Conservation (phyloP, 2,113 vertebrate species). For the Colius striatus region DNA sequence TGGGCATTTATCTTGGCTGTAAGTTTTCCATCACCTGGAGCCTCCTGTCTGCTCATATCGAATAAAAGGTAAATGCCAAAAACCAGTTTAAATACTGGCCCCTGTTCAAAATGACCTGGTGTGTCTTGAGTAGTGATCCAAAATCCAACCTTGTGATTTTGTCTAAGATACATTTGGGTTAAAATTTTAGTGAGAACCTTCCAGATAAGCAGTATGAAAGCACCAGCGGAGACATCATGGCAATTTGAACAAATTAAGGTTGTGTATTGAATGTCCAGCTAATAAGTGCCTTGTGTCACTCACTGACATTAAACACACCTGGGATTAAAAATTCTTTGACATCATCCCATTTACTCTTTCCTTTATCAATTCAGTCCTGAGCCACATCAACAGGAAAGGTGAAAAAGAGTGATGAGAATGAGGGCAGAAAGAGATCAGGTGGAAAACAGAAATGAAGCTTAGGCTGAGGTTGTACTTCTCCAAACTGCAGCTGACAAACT, state of each 20-base stretch:
- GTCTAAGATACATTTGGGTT: neutral
- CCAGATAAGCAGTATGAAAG: neutral
- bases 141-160: neutral
- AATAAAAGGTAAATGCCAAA: neutral
- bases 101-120: neutral
- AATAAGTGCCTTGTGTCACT: neutral
- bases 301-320: neutral
- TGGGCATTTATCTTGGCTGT: neutral
- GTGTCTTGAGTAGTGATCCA: neutral
- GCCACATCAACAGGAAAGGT: neutral
- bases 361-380: rapidly evolving
- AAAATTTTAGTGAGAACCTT: neutral
- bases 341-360: neutral
- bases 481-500: neutral
- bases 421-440: neutral
- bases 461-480: neutral
- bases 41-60: neutral
- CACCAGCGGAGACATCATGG: no score
- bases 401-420: no score
- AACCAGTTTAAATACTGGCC: neutral
- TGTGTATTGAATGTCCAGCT: no score
- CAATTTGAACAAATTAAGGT: neutral
- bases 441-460: neutral
- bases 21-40: neutral
- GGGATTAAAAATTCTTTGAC: no score